Evolutionary conservation across 2,888 invertebrate genomes (phyloP).

Genomic region (Eucera pruinosa): DNA sequence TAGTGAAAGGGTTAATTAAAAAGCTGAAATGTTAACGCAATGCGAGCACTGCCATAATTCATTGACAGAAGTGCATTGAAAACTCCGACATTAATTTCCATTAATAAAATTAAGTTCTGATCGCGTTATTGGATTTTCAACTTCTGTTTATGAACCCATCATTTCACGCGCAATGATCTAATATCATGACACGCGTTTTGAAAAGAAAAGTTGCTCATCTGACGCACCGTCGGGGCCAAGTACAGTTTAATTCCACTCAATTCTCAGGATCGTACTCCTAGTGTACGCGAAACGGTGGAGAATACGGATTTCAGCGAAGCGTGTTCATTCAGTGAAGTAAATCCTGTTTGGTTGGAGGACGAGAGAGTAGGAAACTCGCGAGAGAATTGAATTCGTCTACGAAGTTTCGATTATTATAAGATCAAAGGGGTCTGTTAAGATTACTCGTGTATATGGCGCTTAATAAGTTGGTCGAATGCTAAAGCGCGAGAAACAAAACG

Average conservation of each 20-base stretch:
- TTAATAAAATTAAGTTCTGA: too few relatives aligned
- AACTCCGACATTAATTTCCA: too few relatives aligned
- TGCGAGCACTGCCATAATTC: too few relatives aligned
- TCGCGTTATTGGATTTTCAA: too few relatives aligned
- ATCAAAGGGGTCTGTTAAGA: slow-evolving; percentile 27
- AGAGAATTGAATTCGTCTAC: slow-evolving; percentile 27
- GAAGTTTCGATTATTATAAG: slow-evolving; percentile 36
- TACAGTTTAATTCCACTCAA: slow-evolving; percentile 23
- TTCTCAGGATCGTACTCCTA: background rate
- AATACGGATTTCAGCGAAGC: background rate
- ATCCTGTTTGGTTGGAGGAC: background rate
- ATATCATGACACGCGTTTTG: too few relatives aligned
- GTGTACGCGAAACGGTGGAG: background rate
- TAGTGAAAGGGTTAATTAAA: too few relatives aligned
- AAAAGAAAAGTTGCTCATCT: too few relatives aligned
- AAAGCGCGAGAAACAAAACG: slow-evolving; percentile 11
- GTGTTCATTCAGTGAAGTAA: background rate
- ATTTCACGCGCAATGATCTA: too few relatives aligned
- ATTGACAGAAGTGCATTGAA: too few relatives aligned
- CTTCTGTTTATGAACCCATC: too few relatives aligned
- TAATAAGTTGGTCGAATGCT: slow-evolving; percentile 2
- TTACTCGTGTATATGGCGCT: slow-evolving; percentile 1
- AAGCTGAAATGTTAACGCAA: too few relatives aligned
- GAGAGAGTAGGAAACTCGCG: background rate
- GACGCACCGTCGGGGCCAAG: background rate